Base-by-base conservation (phyloP, 2,113 vertebrate genomes). In the Prunella fulvescens region DNA sequence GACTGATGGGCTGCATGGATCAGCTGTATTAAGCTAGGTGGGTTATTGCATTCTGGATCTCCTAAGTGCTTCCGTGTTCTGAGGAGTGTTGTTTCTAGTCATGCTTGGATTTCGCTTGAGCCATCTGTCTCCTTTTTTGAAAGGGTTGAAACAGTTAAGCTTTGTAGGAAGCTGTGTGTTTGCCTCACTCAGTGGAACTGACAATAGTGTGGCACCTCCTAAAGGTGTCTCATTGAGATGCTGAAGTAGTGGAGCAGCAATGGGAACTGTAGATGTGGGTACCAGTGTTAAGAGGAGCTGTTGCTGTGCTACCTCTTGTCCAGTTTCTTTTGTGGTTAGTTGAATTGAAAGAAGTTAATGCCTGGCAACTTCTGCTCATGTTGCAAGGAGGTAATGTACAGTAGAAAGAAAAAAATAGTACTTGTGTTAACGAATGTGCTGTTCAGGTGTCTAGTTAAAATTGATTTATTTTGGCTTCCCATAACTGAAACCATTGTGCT, bases 401-500 rank as follows among this genome's bases (percentile, higher is more conserved):
- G 31, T 81, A 72, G 54, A 71, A 83, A 61, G 19, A 39, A 83
- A 72, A 86, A 72, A 26, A 31, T 28, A 39, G 13, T 72, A 25
- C 16, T 44, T 65, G 10, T 42, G 60, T 39, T 90, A 88, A 69
- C 7, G 51, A 91, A 33, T 50, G 25, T 25, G 8, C 64, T 39
- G 16, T 62, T 76, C 35, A 79, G 22, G 50, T 73, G 54, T 65
- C 39, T 67, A 8, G 47, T 90, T 81, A 37, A 78, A 81, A 94
- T 79, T 40, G 79, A 40, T 95, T 81, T 94, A 40, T 94, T 92
- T 70, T 93, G 80, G 42, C 70, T 90, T 84, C 24, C 48, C 64
- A 51, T 90, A 62, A 66, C 42, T 74, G 78, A 77, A 84, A n/a
- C 73, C 10, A 31, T 81, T 80, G 70, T 91, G 28, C 19, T 88